phyloP scores from a whole-genome alignment of 2,888 invertebrate species.

The Xylophagus ater region DNA sequence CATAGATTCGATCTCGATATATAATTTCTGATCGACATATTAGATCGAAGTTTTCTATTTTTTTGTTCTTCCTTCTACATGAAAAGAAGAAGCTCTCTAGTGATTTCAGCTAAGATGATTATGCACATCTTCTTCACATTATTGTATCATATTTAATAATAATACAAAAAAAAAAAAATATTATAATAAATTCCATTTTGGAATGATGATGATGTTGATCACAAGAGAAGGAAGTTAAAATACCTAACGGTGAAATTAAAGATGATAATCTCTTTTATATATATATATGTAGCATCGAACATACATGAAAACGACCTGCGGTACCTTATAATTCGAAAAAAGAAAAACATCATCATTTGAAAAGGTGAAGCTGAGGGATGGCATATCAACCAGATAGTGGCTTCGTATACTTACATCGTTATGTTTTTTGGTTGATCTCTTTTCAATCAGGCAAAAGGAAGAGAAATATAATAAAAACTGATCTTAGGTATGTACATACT shows the following conservation, averaged over 20 bases:
- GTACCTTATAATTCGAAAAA: background rate
- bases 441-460: constrained; percentile 5
- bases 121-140: constrained; percentile 8
- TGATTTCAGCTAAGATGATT: constrained; percentile 7
- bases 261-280: constrained; percentile 15
- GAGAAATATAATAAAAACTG: too few relatives aligned
- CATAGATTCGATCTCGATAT: constrained; percentile 3
- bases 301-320: constrained; percentile 6
- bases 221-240: constrained; percentile 4
- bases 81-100: background rate
- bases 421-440: too few relatives aligned
- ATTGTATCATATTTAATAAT: too few relatives aligned
- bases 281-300: constrained; percentile 9
- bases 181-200: constrained; percentile 15
- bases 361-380: too few relatives aligned
- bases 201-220: constrained; percentile 2
- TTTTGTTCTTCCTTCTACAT: too few relatives aligned
- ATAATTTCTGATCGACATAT: constrained; percentile 12
- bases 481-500: too few relatives aligned
- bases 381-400: too few relatives aligned
- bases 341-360: background rate
- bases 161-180: too few relatives aligned
- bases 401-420: too few relatives aligned
- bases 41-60: too few relatives aligned
- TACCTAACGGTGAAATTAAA: constrained; percentile 16